Evolutionary conservation across 1,140 invertebrate species (phyloP).

Genomic region (Drosophila repletoides): DNA sequence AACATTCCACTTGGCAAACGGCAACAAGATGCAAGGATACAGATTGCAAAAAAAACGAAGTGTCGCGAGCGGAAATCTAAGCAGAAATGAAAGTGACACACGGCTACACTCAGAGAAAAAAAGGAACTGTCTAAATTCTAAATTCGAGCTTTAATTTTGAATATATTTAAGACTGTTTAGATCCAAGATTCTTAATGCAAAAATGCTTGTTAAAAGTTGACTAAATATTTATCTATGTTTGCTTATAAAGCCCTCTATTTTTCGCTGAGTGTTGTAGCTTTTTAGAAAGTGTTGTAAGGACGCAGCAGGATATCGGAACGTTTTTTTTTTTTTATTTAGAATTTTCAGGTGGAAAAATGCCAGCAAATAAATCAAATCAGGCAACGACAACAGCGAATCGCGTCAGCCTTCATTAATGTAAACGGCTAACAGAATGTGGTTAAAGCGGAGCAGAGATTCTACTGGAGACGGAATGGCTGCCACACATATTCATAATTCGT

Average conservation of each 20-base stretch:
- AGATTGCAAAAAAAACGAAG: too few relatives aligned
- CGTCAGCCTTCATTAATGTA: slow-evolving; percentile 43
- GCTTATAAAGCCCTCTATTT: too few relatives aligned
- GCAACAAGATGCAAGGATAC: slow-evolving; percentile 33
- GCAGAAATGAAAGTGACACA: slow-evolving; percentile 67
- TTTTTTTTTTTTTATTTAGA: too few relatives aligned
- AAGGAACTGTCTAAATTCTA: too few relatives aligned
- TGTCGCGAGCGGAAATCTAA: slow-evolving; percentile 63
- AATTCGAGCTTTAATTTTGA: too few relatives aligned
- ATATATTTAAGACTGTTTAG: too few relatives aligned
- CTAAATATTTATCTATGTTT: too few relatives aligned
- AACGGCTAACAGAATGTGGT: slow-evolving; percentile 37
- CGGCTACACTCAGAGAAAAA: slow-evolving; percentile 20
- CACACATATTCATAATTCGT: slow-evolving; percentile 9
- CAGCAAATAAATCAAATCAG: slow-evolving; percentile 41
- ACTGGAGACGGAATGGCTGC: not conserved
- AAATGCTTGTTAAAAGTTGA: too few relatives aligned
- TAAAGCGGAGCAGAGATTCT: too few relatives aligned
- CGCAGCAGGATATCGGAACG: slow-evolving; percentile 35
- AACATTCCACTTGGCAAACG: slow-evolving; percentile 51
- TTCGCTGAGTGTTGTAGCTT: not conserved
- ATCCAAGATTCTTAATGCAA: too few relatives aligned
- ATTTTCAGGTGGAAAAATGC: slow-evolving; percentile 38
- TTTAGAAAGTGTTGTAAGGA: not conserved
- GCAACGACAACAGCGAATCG: slow-evolving; percentile 4